These are phyloP conservation scores for Lithosia quadra DNA, from an alignment of 2,888 invertebrate genomes.

Conservation along the genomic window DNA sequence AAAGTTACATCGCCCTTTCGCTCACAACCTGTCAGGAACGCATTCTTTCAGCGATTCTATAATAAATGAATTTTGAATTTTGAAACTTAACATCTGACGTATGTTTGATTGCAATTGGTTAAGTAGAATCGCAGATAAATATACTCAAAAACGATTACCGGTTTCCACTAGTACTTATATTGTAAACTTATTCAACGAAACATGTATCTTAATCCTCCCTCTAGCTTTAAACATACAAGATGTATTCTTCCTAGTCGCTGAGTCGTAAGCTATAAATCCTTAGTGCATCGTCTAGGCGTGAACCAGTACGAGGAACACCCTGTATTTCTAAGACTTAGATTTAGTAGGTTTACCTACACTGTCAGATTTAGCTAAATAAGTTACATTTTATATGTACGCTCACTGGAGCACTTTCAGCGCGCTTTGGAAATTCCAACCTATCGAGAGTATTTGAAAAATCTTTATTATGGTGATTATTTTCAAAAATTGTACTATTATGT, in stretches of 20 bases:
- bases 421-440: not conserved
- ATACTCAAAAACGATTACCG: too few species aligned
- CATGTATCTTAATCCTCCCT: not conserved
- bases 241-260: not conserved
- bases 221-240: not conserved
- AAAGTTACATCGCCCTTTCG: too few species aligned
- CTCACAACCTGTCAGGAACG: too few species aligned
- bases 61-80: too few species aligned
- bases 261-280: slow-evolving; percentile 11
- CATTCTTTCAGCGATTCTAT: too few species aligned
- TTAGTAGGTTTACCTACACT: not conserved
- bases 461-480: too few species aligned
- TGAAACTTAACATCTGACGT: too few species aligned
- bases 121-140: too few species aligned
- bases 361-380: not conserved
- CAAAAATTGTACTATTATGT: too few species aligned
- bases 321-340: slow-evolving; percentile 13
- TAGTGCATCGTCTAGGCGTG: slow-evolving; percentile 8
- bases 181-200: not conserved
- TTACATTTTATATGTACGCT: not conserved
- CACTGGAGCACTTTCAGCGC: not conserved
- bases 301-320: not conserved
- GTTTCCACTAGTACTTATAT: too few species aligned
- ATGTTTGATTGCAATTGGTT: too few species aligned
- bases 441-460: too few species aligned